These are phyloP conservation scores for Acropternis orthonyx DNA, from an alignment of 2,797 vertebrate species.

Conservation along the genomic window DNA sequence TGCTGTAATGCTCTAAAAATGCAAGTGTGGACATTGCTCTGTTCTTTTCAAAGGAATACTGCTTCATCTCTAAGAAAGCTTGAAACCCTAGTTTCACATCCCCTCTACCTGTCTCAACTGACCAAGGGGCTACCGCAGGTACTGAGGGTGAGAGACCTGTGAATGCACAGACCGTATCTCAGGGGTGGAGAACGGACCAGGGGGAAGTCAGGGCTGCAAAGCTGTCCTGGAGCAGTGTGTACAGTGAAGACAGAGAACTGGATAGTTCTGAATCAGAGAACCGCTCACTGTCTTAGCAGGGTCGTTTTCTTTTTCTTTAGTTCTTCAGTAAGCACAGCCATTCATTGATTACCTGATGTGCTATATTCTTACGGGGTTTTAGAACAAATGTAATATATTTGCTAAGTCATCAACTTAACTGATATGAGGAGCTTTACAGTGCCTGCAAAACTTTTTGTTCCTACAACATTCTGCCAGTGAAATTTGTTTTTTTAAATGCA, in stretches of 20 bases:
- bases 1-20: neutral
- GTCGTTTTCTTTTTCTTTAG: neutral
- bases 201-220: neutral
- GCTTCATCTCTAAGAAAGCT: neutral
- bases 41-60: neutral
- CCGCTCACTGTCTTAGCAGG: neutral
- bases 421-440: neutral
- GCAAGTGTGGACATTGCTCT: neutral
- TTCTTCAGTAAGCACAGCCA: neutral
- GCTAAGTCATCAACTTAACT: neutral
- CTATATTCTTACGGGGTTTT: neutral
- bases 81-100: neutral
- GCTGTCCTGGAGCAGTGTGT: fast-evolving
- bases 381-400: neutral
- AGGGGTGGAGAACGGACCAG: too few relatives aligned
- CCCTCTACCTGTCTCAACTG: neutral
- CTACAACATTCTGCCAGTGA: neutral
- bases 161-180: neutral
- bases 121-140: fast-evolving
- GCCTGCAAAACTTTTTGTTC: neutral
- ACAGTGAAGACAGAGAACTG: neutral
- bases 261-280: neutral
- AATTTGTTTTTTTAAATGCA: neutral
- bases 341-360: neutral
- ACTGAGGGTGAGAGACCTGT: neutral